Percentiles rank a stretch among this genome's conserved stretches.
Conservation (phyloP, 2,797 vertebrate species). For the Premnoplex brunnescens region DNA sequence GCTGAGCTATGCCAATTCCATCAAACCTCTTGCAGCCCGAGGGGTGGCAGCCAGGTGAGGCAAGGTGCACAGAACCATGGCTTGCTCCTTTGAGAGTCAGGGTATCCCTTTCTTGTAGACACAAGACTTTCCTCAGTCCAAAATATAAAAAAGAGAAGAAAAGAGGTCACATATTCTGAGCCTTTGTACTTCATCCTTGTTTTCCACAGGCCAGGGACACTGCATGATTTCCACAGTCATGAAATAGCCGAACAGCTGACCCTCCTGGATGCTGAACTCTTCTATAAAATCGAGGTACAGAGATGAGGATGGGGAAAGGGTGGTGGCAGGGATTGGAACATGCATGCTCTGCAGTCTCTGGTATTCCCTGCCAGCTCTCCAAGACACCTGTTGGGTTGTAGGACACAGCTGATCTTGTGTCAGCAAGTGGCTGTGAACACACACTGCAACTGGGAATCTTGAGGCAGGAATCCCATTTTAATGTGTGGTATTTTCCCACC, state of each 20-base stretch:
- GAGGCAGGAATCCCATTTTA: background rate
- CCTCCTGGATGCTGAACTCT: conserved; percentile 94
- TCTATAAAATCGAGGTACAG: conserved; percentile 96
- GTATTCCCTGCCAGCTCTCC: background rate
- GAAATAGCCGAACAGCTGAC: conserved; percentile 98
- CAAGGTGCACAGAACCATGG: accelerated
- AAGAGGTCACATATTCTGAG: background rate
- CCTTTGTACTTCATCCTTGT: background rate
- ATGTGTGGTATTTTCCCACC: background rate
- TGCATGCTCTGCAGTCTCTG: background rate
- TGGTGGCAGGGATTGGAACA: background rate
- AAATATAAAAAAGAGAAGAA: background rate
- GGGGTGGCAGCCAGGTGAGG: conserved; percentile 94
- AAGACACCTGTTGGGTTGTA: background rate
- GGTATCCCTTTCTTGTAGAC: background rate
- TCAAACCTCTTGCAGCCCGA: conserved; percentile 90
- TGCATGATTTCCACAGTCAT: conserved; percentile 98
- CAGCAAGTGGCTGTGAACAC: background rate
- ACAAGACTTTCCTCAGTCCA: background rate
- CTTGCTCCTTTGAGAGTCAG: background rate
- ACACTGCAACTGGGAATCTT: background rate
- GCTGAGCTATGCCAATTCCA: conserved; percentile 88
- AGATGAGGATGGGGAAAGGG: background rate
- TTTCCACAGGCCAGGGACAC: conserved; percentile 88
- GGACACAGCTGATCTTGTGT: background rate